Evolutionary conservation across 2,888 invertebrate species (phyloP).

Genomic region (Leucoma salicis): DNA sequence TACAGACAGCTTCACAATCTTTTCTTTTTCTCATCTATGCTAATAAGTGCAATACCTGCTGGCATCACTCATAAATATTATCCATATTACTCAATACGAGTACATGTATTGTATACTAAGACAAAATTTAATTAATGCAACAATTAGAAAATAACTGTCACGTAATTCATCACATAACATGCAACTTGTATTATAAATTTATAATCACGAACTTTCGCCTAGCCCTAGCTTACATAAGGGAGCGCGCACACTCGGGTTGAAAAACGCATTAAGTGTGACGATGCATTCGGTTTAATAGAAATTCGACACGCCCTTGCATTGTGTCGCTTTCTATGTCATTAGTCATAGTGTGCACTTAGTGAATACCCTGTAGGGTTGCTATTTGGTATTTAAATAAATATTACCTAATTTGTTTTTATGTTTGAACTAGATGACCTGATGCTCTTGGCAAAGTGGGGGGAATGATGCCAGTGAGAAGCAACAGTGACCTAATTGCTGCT

Average conservation of each 20-base stretch:
- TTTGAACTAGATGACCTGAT: no score
- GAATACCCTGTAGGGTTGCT: background rate
- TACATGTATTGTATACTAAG: background rate
- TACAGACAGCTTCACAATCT: no score
- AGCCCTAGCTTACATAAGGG: conserved; percentile 40
- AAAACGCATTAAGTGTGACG: conserved; percentile 32
- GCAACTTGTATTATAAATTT: background rate
- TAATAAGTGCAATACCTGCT: no score
- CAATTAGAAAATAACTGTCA: background rate
- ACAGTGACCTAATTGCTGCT: no score
- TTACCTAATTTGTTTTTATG: no score
- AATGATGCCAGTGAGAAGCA: no score
- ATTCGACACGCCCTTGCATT: conserved; percentile 37
- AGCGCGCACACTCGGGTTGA: conserved; percentile 26
- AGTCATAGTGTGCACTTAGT: conserved; percentile 21
- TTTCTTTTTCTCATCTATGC: no score
- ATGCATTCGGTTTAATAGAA: conserved; percentile 33
- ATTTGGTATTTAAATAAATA: background rate
- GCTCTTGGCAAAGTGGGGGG: no score
- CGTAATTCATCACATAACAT: conserved; percentile 4
- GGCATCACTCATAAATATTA: no score
- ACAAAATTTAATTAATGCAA: background rate
- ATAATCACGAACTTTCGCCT: conserved; percentile 23
- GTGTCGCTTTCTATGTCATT: conserved; percentile 34
- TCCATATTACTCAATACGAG: no score